A percentile compares a stretch with the other conserved stretches of the same genome.
Evolutionary conservation across 2,888 invertebrate species (phyloP).

Genomic region (Cordilura impudica): DNA sequence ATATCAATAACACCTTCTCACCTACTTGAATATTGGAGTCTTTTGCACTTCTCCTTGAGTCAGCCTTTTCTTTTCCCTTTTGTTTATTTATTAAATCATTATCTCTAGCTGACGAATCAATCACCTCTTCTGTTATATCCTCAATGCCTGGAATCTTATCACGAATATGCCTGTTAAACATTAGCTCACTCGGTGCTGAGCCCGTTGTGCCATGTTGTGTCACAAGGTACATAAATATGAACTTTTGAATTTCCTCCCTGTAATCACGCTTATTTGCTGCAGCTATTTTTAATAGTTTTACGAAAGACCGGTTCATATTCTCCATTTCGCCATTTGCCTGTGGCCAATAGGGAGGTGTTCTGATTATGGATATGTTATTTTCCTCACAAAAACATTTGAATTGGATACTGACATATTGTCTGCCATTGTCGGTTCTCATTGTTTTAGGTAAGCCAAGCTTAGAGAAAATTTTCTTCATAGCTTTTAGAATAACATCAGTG

Average conservation of each 20-base stretch:
- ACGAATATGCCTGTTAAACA: not conserved
- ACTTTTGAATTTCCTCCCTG: too few species aligned
- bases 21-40: conserved; percentile 8
- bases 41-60: not conserved
- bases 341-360: conserved; percentile 59
- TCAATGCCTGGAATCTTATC: not conserved
- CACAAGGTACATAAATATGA: conserved; percentile 45
- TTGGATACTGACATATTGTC: conserved; percentile 58
- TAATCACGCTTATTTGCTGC: too few species aligned
- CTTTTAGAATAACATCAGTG: conserved; percentile 42
- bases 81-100: not conserved
- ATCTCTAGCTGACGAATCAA: too few species aligned
- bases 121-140: not conserved
- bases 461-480: conserved; percentile 47
- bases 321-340: conserved; percentile 51
- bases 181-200: not conserved
- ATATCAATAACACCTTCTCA: conserved; percentile 2
- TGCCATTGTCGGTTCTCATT: conserved; percentile 62
- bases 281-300: conserved; percentile 54
- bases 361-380: conserved; percentile 58
- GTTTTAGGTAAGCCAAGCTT: too few species aligned
- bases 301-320: conserved; percentile 53
- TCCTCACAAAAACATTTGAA: conserved; percentile 55
- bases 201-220: conserved; percentile 42
- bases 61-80: not conserved